A percentile compares a stretch with the other conserved stretches of the same genome.
Conservation (phyloP, 2,888 invertebrate genomes). For the Plebejus melissa region DNA sequence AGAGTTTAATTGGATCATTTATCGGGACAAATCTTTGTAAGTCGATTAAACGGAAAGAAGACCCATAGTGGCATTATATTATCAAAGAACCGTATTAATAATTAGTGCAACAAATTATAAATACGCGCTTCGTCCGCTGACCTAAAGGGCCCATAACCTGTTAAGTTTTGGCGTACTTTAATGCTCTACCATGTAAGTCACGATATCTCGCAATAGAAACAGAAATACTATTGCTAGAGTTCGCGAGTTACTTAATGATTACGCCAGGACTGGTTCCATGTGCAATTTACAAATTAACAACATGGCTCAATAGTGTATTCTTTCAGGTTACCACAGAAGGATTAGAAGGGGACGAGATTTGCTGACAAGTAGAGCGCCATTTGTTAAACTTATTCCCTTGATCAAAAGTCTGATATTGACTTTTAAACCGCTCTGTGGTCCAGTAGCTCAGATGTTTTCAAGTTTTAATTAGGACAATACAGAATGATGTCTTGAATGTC, state of each 20-base stretch:
- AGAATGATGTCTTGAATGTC: no score
- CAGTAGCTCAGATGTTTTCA: no score
- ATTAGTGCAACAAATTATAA: background rate
- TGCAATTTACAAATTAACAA: conserved; percentile 13
- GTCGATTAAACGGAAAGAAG: background rate
- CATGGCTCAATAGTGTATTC: background rate
- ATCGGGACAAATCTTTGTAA: background rate
- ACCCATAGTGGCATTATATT: background rate
- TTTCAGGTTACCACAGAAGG: background rate
- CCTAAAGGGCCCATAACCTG: background rate
- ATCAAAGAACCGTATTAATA: background rate
- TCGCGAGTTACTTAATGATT: conserved; percentile 5
- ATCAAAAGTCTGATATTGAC: no score
- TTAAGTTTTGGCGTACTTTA: background rate
- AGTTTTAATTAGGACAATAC: no score
- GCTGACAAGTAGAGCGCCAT: no score
- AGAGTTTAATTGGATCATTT: background rate
- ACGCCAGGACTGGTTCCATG: conserved; percentile 8
- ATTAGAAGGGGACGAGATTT: background rate
- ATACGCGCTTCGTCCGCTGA: background rate
- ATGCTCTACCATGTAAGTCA: background rate
- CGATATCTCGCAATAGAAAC: background rate
- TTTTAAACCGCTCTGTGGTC: no score
- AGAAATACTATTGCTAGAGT: conserved; percentile 9
- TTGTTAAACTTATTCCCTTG: no score